phyloP scores from a whole-genome alignment of 2,113 vertebrate genomes.

The Cochlearius cochlearius region DNA sequence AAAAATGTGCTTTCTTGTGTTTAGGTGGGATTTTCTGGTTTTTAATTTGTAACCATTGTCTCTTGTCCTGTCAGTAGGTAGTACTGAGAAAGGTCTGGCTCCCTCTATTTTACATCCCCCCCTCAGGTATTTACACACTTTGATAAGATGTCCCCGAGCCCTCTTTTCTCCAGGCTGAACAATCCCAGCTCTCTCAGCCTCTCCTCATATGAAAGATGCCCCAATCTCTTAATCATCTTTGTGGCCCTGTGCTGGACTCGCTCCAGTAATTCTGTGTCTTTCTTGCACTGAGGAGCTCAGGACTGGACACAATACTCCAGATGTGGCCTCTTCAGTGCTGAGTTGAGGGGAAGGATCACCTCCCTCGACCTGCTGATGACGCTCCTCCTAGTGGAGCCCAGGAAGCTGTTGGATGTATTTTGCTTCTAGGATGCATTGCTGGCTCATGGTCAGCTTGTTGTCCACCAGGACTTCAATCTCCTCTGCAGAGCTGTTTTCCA shows the following conservation, averaged over 20 bases:
- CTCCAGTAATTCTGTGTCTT: neutral
- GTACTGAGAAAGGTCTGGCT: neutral
- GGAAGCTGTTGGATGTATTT: neutral
- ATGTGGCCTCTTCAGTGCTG: neutral
- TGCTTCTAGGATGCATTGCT: neutral
- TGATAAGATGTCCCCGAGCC: neutral
- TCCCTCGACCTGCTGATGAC: neutral
- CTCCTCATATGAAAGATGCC: neutral
- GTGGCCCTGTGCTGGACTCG: fast-evolving
- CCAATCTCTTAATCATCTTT: neutral
- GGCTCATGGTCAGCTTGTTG: neutral
- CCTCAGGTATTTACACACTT: neutral
- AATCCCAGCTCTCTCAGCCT: neutral
- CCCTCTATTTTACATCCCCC: fast-evolving
- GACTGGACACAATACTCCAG: neutral
- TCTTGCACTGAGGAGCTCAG: neutral
- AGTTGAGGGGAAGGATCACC: neutral
- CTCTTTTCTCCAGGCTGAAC: neutral
- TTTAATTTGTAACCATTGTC: neutral
- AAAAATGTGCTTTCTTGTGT: neutral
- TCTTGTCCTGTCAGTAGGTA: neutral
- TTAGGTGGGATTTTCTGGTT: neutral
- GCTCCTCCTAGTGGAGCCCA: neutral
- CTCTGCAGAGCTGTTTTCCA: neutral
- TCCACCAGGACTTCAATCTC: neutral